Conservation (phyloP, 2,888 invertebrate genomes). For the Xylophagus ater region DNA sequence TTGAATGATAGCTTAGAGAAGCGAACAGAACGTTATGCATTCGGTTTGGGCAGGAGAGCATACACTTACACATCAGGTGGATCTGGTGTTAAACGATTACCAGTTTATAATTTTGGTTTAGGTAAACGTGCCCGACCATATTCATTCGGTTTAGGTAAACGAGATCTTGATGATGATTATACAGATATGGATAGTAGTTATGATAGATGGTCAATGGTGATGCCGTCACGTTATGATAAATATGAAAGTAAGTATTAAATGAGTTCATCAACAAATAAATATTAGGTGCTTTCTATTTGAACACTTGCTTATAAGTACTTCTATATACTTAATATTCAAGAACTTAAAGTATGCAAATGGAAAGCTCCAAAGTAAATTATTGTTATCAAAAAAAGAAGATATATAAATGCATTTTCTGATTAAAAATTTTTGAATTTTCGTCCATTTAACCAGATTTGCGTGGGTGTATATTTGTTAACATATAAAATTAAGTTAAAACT, state of each 20-base stretch:
- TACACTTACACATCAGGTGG: constrained; percentile 37
- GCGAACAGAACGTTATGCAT: constrained; percentile 53
- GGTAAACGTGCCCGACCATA: constrained; percentile 37
- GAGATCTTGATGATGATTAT: constrained; percentile 23
- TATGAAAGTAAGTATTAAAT: constrained; percentile 9
- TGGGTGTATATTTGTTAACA: too few species aligned
- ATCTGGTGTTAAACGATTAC: constrained; percentile 35
- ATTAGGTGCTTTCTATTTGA: too few species aligned
- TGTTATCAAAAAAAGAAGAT: too few species aligned
- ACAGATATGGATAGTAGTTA: constrained; percentile 17
- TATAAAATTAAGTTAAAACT: too few species aligned
- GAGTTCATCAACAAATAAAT: too few species aligned
- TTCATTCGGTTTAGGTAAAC: constrained; percentile 37
- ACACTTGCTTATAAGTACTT: too few species aligned
- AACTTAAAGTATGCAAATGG: too few species aligned
- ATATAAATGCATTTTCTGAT: too few species aligned
- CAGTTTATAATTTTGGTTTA: constrained; percentile 37
- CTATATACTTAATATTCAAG: too few species aligned
- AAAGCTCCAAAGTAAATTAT: too few species aligned
- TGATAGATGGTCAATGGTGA: constrained; percentile 9
- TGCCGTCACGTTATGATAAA: constrained; percentile 5
- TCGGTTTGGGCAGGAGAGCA: constrained; percentile 57
- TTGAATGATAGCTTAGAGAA: constrained; percentile 34
- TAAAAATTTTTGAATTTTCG: too few species aligned
- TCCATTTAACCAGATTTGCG: too few species aligned